Conservation (phyloP, 1,140 invertebrate species). For the Apolygus lucorum region DNA sequence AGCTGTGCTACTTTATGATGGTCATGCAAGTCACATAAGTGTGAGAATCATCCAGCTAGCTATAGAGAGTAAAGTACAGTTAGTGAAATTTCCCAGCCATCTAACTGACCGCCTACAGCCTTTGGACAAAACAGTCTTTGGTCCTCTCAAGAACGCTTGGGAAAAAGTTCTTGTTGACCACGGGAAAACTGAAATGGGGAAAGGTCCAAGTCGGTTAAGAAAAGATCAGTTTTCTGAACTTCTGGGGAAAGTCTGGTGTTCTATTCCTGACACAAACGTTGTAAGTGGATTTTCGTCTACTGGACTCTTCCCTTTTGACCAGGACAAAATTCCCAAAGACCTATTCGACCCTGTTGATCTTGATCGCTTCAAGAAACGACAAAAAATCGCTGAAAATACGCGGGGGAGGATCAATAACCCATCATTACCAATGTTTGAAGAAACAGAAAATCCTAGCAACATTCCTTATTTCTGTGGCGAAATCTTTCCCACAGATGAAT, state of each 20-base stretch:
- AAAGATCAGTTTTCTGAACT: constrained; percentile 33
- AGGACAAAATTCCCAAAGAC: neutral
- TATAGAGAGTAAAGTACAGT: constrained; percentile 32
- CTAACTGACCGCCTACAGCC: constrained; percentile 35
- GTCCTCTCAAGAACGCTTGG: constrained; percentile 35
- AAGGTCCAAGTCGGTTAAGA: constrained; percentile 22
- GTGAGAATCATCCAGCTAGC: constrained; percentile 30
- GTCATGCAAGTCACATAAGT: constrained; percentile 34
- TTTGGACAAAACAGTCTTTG: constrained; percentile 35
- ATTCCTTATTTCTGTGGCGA: neutral
- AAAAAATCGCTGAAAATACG: neutral
- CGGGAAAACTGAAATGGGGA: constrained; percentile 31
- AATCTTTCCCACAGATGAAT: neutral
- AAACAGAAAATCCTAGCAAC: neutral
- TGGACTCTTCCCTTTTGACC: neutral
- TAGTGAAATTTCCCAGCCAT: constrained; percentile 36
- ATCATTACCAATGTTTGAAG: neutral
- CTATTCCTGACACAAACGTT: neutral
- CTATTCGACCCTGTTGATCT: neutral
- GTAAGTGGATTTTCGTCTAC: neutral
- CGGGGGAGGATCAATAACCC: too few relatives aligned
- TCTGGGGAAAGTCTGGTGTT: constrained; percentile 28
- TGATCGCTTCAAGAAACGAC: neutral
- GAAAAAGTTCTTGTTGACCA: constrained; percentile 31
- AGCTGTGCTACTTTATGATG: constrained; percentile 27